Conservation (phyloP, 2,113 vertebrate species). For the Eptesicus fuscus region DNA sequence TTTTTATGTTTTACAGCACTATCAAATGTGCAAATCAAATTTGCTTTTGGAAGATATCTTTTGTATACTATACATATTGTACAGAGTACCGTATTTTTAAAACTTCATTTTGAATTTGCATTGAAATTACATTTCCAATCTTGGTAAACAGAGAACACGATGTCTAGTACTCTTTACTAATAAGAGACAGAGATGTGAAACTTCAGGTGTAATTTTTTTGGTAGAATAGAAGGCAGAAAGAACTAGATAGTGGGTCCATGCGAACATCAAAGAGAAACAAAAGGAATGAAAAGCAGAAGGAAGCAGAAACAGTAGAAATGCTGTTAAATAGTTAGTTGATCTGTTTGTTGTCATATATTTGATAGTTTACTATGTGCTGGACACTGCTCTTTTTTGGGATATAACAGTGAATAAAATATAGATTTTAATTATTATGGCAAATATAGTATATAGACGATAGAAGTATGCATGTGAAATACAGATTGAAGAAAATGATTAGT, state of each 20-base stretch:
- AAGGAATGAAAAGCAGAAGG: background rate
- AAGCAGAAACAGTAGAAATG: background rate
- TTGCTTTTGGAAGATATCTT: background rate
- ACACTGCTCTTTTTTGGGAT: background rate
- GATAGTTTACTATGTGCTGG: background rate
- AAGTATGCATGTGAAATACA: background rate
- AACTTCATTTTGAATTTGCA: conserved; percentile 20
- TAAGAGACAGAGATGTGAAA: background rate
- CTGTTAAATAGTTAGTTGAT: background rate
- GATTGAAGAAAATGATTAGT: background rate
- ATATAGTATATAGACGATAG: background rate
- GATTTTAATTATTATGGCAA: background rate
- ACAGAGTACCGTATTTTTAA: background rate
- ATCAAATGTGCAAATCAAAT: background rate
- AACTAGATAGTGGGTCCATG: background rate
- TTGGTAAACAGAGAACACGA: background rate
- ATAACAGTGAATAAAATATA: background rate
- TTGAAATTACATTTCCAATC: background rate
- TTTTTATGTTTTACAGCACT: background rate
- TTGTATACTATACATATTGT: background rate
- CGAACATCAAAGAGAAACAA: background rate
- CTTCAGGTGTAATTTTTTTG: background rate
- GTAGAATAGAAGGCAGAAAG: background rate
- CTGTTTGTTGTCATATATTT: background rate
- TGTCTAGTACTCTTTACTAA: background rate